Conservation (phyloP, 2,113 vertebrate genomes). For the Oplegnathus fasciatus region DNA sequence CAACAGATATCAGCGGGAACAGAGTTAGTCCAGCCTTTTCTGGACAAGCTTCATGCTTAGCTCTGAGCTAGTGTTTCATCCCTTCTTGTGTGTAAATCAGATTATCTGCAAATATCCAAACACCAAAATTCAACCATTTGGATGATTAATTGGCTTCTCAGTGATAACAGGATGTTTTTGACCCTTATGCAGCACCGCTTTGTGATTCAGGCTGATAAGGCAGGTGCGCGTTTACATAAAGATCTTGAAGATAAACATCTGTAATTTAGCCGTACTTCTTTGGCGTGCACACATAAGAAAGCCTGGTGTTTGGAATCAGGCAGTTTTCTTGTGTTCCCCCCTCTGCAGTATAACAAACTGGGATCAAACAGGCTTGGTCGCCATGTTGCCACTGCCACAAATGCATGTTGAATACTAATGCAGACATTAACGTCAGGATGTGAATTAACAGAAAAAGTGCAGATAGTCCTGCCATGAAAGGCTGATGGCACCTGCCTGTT, state of each 20-base stretch:
- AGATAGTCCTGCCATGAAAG: constrained; percentile 1
- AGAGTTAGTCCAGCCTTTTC: neutral
- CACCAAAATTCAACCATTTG: neutral
- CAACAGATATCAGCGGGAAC: constrained; percentile 1
- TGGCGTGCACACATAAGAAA: neutral
- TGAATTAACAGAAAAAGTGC: constrained; percentile 1
- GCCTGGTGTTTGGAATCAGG: neutral
- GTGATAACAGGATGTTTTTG: neutral
- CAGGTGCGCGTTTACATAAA: neutral
- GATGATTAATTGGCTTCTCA: neutral
- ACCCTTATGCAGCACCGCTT: neutral
- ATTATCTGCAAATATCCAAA: neutral
- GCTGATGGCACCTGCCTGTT: neutral
- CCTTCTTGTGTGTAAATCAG: neutral
- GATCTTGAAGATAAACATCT: constrained; percentile 3
- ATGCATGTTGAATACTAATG: constrained; percentile 45
- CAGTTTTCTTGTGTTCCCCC: neutral
- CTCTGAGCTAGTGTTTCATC: constrained; percentile 19
- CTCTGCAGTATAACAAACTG: neutral
- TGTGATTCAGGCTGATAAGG: neutral
- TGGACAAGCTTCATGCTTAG: neutral
- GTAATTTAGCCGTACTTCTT: neutral
- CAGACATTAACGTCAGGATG: constrained; percentile 5
- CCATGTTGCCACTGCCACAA: neutral
- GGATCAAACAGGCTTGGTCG: constrained; percentile 8